These are phyloP conservation scores for Papilio demoleus DNA, from an alignment of 2,888 invertebrate species.

Conservation along the genomic window DNA sequence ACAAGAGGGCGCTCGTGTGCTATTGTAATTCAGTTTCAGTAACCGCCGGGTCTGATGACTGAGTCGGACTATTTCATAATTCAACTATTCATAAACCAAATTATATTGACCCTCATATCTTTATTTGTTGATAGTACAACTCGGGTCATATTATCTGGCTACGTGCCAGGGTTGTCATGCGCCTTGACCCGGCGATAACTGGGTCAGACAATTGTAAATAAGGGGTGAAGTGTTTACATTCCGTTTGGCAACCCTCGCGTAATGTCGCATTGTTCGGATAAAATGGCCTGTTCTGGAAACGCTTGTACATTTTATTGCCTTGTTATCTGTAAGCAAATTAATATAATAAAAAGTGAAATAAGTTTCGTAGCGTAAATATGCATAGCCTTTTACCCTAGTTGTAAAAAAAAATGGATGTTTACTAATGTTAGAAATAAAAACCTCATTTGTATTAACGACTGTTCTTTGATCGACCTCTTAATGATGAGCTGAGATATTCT, in stretches of 20 bases:
- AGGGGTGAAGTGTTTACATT: slow-evolving; percentile 24
- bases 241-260: slow-evolving; percentile 21
- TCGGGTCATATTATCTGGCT: slow-evolving; percentile 16
- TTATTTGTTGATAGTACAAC: slow-evolving; percentile 9
- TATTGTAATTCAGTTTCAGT: neutral
- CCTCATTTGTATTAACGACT: neutral
- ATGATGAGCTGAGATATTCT: too few species aligned
- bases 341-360: neutral
- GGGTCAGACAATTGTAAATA: slow-evolving; percentile 30
- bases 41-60: neutral
- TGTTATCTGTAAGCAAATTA: slow-evolving; percentile 16
- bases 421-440: neutral
- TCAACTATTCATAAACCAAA: slow-evolving; percentile 4
- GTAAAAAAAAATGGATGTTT: neutral
- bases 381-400: neutral
- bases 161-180: slow-evolving; percentile 19
- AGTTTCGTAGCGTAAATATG: neutral
- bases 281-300: slow-evolving; percentile 2
- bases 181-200: slow-evolving; percentile 34
- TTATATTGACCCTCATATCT: slow-evolving; percentile 1
- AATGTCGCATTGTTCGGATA: slow-evolving; percentile 5
- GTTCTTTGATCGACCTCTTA: neutral
- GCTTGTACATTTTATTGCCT: slow-evolving; percentile 14
- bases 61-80: neutral
- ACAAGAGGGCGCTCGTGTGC: neutral